Evolutionary conservation across 2,888 invertebrate genomes (phyloP).

Genomic region (Hyalella azteca): DNA sequence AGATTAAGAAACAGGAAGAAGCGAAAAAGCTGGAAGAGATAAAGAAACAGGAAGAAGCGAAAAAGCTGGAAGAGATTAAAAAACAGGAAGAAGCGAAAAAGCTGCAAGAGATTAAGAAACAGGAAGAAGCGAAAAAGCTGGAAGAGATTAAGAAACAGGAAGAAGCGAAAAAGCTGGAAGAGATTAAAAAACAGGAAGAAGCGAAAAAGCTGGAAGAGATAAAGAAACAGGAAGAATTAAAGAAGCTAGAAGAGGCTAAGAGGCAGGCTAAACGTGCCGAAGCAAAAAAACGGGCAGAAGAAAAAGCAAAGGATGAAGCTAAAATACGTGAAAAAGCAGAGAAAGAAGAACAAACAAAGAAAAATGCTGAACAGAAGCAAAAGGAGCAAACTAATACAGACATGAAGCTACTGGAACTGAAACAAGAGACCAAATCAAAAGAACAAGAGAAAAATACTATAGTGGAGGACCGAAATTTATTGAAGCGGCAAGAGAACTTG

Average conservation of each 20-base stretch:
- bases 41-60: background rate
- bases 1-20: slow-evolving; percentile 40
- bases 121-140: background rate
- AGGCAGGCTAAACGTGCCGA: slow-evolving; percentile 26
- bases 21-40: slow-evolving; percentile 2
- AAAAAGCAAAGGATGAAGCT: background rate
- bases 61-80: background rate
- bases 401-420: too few species aligned
- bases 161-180: slow-evolving; percentile 30
- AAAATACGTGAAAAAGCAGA: background rate
- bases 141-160: slow-evolving; percentile 22
- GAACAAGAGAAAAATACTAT: too few species aligned
- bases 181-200: slow-evolving; percentile 42
- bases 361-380: background rate
- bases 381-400: slow-evolving; percentile 9
- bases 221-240: slow-evolving; percentile 31
- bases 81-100: background rate
- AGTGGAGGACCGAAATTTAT: background rate
- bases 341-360: background rate
- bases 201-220: slow-evolving; percentile 34
- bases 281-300: background rate
- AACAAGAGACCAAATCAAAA: too few species aligned
- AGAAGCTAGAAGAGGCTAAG: background rate
- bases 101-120: background rate
- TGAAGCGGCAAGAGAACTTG: background rate